Conservation (phyloP, 2,888 invertebrate species). For the Vanessa cardui region DNA sequence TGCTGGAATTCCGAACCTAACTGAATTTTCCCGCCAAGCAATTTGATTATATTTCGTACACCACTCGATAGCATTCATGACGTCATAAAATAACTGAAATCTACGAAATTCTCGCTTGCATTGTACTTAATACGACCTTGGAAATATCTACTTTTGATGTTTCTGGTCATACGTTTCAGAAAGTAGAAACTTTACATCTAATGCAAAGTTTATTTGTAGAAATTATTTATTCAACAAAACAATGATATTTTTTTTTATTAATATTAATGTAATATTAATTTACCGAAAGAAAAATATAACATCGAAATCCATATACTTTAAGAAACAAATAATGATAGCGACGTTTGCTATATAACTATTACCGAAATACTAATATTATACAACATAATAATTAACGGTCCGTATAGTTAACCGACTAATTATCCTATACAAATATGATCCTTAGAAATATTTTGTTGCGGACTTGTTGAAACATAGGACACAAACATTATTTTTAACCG, state of each 20-base stretch:
- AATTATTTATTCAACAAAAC: too few species aligned
- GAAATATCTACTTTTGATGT: neutral
- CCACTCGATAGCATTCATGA: neutral
- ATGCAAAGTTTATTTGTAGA: too few species aligned
- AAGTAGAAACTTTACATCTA: too few species aligned
- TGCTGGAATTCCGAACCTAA: neutral
- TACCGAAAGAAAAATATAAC: too few species aligned
- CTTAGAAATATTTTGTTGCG: neutral
- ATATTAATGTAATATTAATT: too few species aligned
- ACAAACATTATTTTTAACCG: neutral
- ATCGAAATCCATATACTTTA: too few species aligned
- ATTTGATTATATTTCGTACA: conserved; percentile 14
- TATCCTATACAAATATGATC: conserved; percentile 21
- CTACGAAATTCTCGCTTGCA: too few species aligned
- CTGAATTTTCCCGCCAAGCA: conserved; percentile 3
- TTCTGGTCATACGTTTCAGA: too few species aligned
- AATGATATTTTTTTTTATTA: too few species aligned
- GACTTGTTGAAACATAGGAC: neutral
- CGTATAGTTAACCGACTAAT: conserved; percentile 9
- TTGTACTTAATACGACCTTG: neutral
- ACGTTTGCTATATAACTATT: neutral
- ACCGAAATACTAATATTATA: neutral
- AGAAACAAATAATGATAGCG: too few species aligned
- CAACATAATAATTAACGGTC: conserved; percentile 6
- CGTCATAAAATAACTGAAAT: neutral